These are phyloP conservation scores for Amphimedon queenslandica DNA, from an alignment of 37 sponge, comb jelly and placozoan species.

Conservation along the genomic window DNA sequence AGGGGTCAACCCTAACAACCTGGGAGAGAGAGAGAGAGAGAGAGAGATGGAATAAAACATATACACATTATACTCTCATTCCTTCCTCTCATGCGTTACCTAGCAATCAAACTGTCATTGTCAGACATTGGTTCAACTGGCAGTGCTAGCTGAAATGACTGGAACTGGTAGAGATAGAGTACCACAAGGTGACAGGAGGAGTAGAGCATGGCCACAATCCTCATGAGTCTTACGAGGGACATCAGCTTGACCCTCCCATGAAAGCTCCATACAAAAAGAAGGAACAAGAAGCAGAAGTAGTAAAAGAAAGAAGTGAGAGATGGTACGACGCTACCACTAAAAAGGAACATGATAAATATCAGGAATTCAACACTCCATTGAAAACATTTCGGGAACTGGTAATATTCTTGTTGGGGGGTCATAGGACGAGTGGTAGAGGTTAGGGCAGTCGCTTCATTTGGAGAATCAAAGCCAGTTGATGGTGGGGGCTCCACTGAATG, in stretches of 20 bases:
- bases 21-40: neutral
- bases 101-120: constrained; percentile 27
- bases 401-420: constrained; percentile 1
- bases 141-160: constrained; percentile 26
- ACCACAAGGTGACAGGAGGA: constrained; percentile 54
- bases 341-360: constrained; percentile 5
- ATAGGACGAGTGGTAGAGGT: neutral
- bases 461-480: too few relatives aligned
- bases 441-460: neutral
- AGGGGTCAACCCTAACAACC: constrained; percentile 64
- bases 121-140: constrained; percentile 7
- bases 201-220: constrained; percentile 33
- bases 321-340: constrained; percentile 44
- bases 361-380: neutral
- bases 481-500: neutral
- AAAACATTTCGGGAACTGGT: neutral
- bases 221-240: constrained; percentile 3
- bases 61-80: neutral
- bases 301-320: constrained; percentile 52
- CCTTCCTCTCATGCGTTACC: constrained; percentile 14
- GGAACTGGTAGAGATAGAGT: constrained; percentile 77
- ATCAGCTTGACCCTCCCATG: constrained; percentile 32
- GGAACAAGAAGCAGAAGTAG: constrained; percentile 34
- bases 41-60: neutral
- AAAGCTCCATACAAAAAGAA: constrained; percentile 37